Evolutionary conservation across 2,797 vertebrate genomes (phyloP), one percentile per base, ranked within the genome.

Genomic region (Nannoperca australis): DNA sequence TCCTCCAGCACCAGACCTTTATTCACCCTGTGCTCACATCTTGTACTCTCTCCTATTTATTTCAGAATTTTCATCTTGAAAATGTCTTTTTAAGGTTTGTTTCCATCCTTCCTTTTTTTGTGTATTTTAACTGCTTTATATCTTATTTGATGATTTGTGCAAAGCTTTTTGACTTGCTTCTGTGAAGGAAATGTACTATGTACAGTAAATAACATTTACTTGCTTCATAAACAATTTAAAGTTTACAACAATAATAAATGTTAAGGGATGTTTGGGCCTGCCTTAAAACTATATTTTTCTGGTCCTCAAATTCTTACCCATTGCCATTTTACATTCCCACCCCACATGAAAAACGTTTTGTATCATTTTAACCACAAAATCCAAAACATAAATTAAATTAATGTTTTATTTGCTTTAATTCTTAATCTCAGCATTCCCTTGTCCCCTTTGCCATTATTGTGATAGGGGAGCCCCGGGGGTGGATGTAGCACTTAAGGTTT

Each of bases 141-240:
- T 68, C 0, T 22, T 3, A 8, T 18, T 24, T 36, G 5, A 8
- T 15, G 24, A 3, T 3, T 53, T 40, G 44, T 0, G 1, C 34
- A 15, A 65, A 54, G 6, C 10, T 11, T 50, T 50, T 8, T 54
- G 11, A 55, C 4, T 36, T 42, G n/a, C 18, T 53, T 63, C 75
- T 70, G 12, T 55, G 12, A 50, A 34, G 45, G 13, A 76, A 69
- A 79, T 76, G 38, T 45, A 20, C 10, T 8, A 5, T 20, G 22
- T 27, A 27, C n/a, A 51, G 7, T 55, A 55, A 75, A 69, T 44
- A 50, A 18, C 3, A 1, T 15, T 62, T 47, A 22, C n/a, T 18
- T 40, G 10, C 24, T 51, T 69, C 49, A 53, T 58, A 30, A 49
- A 62, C 59, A 63, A 56, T 9, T 51, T 45, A 47, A 7, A 55